Base-by-base conservation (phyloP, 2,888 invertebrate genomes). In the Cactoblastis cactorum region DNA sequence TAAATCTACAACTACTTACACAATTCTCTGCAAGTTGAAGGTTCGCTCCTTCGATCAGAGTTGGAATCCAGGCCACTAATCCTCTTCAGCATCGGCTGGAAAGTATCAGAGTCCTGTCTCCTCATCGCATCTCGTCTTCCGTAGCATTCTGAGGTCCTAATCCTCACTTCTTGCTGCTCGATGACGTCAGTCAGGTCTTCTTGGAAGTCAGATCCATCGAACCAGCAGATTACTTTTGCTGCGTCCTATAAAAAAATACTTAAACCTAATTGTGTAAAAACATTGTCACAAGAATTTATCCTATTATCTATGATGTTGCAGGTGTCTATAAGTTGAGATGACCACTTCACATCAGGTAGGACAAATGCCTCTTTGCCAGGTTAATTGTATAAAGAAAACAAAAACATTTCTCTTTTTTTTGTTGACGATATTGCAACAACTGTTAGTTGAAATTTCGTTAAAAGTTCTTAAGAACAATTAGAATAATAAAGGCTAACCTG, bases 201-300 rank as follows among this genome's bases (percentile, higher is more conserved):
- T 11, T 80, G 71, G 61, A 88, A 89, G 65, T 89, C 88, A 0
- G 89, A 89, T 43, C 89, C 89, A 45, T 89, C 86, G 48, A 89
- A 86, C 89, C 89, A 89, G 71, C 89, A 89, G 59, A 89, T 87
- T 3, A 88, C 80, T 66, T 78, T 83, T 0, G 89, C 89, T 50
- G 89, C 88, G 49, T 88, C 88, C 88, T 88, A 62, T 1, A 28
- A 28, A 9, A 28, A 9, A 9, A 28, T 9, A 22, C 5, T 22
- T 4, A 6, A 28, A 9, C 9, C 9, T 28, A 6, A 28, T 28
- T 28, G 1, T 28, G 8, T 6, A 28, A 3, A 1, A n/a, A n/a
- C n/a, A n/a, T n/a, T n/a, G n/a, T n/a, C n/a, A n/a, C n/a, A n/a
- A n/a, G n/a, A n/a, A n/a, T n/a, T n/a, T n/a, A n/a, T n/a, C n/a